Evolutionary conservation across 2,888 invertebrate genomes (phyloP).

Genomic region (Prosapia bicincta): DNA sequence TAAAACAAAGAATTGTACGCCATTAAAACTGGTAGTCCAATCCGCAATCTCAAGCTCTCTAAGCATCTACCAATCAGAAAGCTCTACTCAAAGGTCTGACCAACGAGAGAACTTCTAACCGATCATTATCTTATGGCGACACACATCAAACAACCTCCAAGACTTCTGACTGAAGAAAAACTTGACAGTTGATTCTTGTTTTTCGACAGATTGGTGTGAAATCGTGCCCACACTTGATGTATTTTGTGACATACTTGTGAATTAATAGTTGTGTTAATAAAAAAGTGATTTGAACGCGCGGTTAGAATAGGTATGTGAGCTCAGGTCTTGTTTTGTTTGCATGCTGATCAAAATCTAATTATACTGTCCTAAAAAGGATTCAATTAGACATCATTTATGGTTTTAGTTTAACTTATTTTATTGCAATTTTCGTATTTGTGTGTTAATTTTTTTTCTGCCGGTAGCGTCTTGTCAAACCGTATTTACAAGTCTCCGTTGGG

Average conservation of each 20-base stretch:
- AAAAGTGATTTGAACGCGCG: conserved; percentile 2
- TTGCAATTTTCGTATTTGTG: background rate
- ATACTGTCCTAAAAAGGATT: background rate
- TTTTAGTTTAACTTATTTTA: background rate
- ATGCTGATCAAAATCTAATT: background rate
- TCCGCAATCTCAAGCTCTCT: background rate
- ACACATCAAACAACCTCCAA: background rate
- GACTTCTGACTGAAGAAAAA: background rate
- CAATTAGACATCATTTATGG: background rate
- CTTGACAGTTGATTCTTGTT: background rate
- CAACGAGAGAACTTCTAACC: background rate
- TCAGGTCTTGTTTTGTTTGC: background rate
- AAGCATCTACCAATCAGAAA: background rate
- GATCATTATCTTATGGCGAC: background rate
- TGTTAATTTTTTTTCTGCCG: background rate
- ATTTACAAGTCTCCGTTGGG: too few relatives aligned
- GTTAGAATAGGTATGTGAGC: background rate
- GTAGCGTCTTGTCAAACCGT: background rate
- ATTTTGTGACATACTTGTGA: conserved; percentile 28
- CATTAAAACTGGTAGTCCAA: background rate
- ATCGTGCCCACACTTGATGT: conserved; percentile 6
- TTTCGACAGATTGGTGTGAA: conserved; percentile 12
- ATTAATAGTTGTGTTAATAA: conserved; percentile 18
- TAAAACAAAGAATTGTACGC: background rate
- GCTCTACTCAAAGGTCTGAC: background rate